Evolutionary conservation across 2,888 invertebrate species (phyloP).

Genomic region (Heterodera filipjevi): DNA sequence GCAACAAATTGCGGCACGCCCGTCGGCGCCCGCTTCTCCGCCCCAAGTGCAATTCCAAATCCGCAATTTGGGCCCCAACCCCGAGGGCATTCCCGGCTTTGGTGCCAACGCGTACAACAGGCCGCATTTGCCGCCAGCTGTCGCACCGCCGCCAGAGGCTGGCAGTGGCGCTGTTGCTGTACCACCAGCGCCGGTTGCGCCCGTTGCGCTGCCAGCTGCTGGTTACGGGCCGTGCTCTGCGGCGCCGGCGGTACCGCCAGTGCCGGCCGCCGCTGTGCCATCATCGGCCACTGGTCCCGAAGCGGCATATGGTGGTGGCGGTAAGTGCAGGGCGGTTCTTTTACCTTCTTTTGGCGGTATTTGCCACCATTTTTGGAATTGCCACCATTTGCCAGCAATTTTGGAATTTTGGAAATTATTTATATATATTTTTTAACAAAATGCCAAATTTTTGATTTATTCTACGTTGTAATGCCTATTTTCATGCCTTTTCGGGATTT

Average conservation of each 20-base stretch:
- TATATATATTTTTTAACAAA: too few species aligned
- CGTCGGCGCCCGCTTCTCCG: not conserved
- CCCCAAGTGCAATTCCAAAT: slow-evolving; percentile 15
- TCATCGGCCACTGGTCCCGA: not conserved
- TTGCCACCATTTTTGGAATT: too few species aligned
- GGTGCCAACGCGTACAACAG: not conserved
- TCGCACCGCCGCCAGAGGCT: not conserved
- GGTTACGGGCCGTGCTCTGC: not conserved
- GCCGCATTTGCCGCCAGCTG: not conserved
- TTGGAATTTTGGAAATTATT: too few species aligned
- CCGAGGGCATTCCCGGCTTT: slow-evolving; percentile 23
- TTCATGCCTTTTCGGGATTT: too few species aligned
- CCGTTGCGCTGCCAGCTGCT: not conserved
- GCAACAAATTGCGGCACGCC: not conserved
- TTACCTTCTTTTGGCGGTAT: too few species aligned
- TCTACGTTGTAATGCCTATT: too few species aligned
- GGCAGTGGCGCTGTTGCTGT: not conserved
- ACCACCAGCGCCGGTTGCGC: not conserved
- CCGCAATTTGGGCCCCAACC: slow-evolving; percentile 29
- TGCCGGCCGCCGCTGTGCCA: not conserved
- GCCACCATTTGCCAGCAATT: too few species aligned
- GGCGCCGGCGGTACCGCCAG: not conserved
- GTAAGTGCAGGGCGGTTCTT: not conserved
- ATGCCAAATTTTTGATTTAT: too few species aligned
- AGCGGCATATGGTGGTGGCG: not conserved